phyloP scores from a whole-genome alignment of 2,888 invertebrate genomes.

The Rhagium mordax region DNA sequence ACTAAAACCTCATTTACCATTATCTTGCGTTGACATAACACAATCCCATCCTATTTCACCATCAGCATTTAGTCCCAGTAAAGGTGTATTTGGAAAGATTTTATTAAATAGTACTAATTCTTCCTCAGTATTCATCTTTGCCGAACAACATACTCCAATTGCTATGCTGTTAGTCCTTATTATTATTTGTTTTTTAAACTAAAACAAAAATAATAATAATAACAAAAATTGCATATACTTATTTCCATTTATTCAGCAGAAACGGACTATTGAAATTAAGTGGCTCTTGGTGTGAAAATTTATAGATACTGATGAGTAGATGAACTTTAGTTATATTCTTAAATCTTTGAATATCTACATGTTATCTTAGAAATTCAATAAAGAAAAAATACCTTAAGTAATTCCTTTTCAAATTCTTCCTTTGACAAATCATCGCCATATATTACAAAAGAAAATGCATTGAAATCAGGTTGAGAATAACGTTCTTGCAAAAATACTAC shows the following conservation, averaged over 20 bases:
- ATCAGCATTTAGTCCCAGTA: conserved; percentile 61
- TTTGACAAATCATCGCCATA: conserved; percentile 55
- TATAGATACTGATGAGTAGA: no score
- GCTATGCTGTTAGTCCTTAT: conserved; percentile 56
- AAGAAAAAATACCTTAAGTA: conserved; percentile 55
- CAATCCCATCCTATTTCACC: conserved; percentile 65
- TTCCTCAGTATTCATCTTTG: conserved; percentile 55
- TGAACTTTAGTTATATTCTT: no score
- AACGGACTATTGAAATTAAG: no score
- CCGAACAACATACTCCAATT: conserved; percentile 61
- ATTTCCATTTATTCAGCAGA: no score
- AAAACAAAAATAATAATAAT: conserved; percentile 42
- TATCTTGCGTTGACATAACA: conserved; percentile 26
- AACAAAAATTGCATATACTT: no score
- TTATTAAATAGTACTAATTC: conserved; percentile 56
- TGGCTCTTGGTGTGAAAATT: no score
- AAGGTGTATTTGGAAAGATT: conserved; percentile 58
- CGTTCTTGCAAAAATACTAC: conserved; percentile 57
- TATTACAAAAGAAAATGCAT: conserved; percentile 61
- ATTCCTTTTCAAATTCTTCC: conserved; percentile 57
- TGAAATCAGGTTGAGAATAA: conserved; percentile 52
- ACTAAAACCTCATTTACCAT: conserved; percentile 37
- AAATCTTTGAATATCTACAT: not conserved
- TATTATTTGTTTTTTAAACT: conserved; percentile 57
- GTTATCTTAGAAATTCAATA: not conserved